These are phyloP conservation scores for Heterocephalus glaber DNA, from an alignment of 2,113 vertebrate species.

Conservation along the genomic window DNA sequence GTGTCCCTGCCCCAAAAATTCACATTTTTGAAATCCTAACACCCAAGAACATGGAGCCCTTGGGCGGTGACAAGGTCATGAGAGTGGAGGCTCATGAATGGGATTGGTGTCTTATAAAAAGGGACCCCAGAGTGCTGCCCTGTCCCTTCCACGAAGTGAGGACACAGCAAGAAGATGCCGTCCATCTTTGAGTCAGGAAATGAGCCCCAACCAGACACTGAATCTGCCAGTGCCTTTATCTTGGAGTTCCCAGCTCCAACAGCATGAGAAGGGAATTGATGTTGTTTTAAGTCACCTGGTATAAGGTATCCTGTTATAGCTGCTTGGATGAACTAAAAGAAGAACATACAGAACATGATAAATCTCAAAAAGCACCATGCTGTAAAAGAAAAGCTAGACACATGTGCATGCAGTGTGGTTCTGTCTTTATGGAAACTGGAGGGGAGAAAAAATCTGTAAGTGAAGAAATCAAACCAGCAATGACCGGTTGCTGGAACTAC, in stretches of 20 bases:
- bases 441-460: background rate
- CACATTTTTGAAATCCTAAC: background rate
- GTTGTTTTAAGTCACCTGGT: background rate
- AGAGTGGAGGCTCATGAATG: background rate
- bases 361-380: background rate
- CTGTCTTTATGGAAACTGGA: background rate
- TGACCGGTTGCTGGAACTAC: background rate
- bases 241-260: background rate
- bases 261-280: background rate
- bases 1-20: background rate
- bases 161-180: background rate
- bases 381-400: background rate
- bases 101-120: background rate
- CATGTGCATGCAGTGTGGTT: rapidly evolving
- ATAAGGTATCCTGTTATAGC: background rate
- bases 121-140: background rate
- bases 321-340: background rate
- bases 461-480: background rate
- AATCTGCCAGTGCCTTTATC: background rate
- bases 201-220: background rate
- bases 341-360: background rate
- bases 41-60: background rate
- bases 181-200: background rate
- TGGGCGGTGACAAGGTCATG: background rate
- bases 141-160: background rate